phyloP scores from a whole-genome alignment of 1,140 invertebrate genomes.

The Halyomorpha halys region DNA sequence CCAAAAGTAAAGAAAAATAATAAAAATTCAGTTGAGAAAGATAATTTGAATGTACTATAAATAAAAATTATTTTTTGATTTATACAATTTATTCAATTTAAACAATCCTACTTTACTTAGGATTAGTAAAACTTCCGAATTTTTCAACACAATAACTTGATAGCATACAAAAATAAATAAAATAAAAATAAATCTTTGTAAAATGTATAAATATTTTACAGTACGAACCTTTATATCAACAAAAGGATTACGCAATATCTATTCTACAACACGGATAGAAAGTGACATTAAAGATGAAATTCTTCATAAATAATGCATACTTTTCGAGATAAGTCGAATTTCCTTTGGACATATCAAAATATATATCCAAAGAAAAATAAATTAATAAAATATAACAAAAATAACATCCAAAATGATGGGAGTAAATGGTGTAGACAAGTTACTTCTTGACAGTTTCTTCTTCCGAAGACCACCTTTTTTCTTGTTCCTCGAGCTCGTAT shows the following conservation, averaged over 20 bases:
- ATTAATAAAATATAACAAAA: conserved; percentile 2
- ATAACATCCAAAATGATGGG: background rate
- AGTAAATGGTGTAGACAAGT: conserved; percentile 1
- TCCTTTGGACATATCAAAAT: conserved; percentile 8
- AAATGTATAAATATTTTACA: conserved; percentile 8
- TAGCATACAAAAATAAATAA: conserved; percentile 12
- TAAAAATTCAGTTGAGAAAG: too few species aligned
- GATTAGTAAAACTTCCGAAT: too few species aligned
- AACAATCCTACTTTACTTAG: too few species aligned
- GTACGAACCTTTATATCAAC: conserved; percentile 13
- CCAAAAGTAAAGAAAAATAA: too few species aligned
- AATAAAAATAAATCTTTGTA: conserved; percentile 17
- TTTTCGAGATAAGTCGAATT: background rate
- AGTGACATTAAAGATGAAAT: background rate
- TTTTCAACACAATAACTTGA: too few species aligned
- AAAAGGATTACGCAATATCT: conserved; percentile 1
- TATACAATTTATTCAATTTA: too few species aligned
- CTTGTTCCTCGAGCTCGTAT: conserved; percentile 54
- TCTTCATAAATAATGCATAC: background rate
- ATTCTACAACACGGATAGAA: background rate
- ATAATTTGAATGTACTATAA: too few species aligned
- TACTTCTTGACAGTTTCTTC: conserved; percentile 39
- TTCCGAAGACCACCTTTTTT: conserved; percentile 51
- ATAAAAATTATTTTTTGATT: too few species aligned
- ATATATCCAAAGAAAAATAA: conserved; percentile 1